A percentile compares a stretch with the other conserved stretches of the same genome.
These are phyloP conservation scores for Drosophila gaucha DNA, from an alignment of 2,888 invertebrate species.

Conservation along the genomic window DNA sequence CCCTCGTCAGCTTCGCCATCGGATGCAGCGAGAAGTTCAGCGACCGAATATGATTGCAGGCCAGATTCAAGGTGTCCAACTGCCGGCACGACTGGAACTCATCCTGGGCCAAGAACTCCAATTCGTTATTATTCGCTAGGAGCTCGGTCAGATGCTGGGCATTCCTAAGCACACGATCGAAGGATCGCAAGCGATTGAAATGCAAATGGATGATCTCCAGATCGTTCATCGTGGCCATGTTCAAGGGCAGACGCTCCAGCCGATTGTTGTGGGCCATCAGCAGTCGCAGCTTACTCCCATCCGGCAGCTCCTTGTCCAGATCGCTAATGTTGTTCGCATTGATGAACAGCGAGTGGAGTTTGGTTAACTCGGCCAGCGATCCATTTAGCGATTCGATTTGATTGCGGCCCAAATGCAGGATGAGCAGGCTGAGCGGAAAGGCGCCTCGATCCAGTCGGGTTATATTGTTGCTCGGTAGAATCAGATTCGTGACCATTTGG, in stretches of 20 bases:
- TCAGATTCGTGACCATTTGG: slow-evolving; percentile 88
- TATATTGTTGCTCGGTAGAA: slow-evolving; percentile 91
- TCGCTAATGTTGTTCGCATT: slow-evolving; percentile 91
- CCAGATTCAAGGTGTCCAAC: slow-evolving; percentile 89
- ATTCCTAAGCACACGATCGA: slow-evolving; percentile 90
- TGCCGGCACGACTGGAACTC: slow-evolving; percentile 90
- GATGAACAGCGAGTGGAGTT: slow-evolving; percentile 91
- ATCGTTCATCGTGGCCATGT: slow-evolving; percentile 89
- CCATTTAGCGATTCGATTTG: slow-evolving; percentile 90
- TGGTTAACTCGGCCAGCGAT: slow-evolving; percentile 90
- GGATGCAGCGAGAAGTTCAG: slow-evolving; percentile 90
- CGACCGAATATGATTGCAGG: slow-evolving; percentile 89
- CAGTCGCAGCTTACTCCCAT: slow-evolving; percentile 87
- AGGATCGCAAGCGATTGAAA: slow-evolving; percentile 89
- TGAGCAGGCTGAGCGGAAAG: slow-evolving; percentile 89
- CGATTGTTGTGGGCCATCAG: slow-evolving; percentile 91
- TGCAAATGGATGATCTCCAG: slow-evolving; percentile 90
- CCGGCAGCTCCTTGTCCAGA: slow-evolving; percentile 91
- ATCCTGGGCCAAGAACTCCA: slow-evolving; percentile 90
- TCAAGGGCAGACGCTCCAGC: slow-evolving; percentile 89
- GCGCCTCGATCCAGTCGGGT: slow-evolving; percentile 90
- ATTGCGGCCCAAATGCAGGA: slow-evolving; percentile 91
- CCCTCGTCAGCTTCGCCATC: slow-evolving; percentile 88
- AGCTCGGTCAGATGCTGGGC: slow-evolving; percentile 88
- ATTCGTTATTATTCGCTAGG: slow-evolving; percentile 90